Evolutionary conservation across 1,140 invertebrate species (phyloP).

Genomic region (Apis laboriosa): DNA sequence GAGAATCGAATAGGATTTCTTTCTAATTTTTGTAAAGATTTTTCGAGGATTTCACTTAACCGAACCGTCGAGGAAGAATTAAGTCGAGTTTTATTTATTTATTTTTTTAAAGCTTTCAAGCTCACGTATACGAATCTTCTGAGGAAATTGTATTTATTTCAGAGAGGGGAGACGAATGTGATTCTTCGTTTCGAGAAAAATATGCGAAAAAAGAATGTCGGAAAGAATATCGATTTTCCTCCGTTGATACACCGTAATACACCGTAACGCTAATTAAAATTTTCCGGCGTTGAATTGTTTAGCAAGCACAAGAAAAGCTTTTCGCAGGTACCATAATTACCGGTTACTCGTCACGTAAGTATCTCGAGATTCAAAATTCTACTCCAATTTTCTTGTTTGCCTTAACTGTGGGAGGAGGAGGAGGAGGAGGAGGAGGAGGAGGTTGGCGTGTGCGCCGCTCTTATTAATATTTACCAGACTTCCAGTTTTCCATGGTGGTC

Average conservation of each 20-base stretch:
- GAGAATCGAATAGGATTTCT: too few species aligned
- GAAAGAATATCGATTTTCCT: background rate
- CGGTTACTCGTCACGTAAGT: background rate
- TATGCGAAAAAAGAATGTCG: too few species aligned
- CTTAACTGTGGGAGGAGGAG: background rate
- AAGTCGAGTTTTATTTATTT: too few species aligned
- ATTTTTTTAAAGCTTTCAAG: conserved; percentile 33
- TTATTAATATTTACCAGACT: conserved; percentile 26
- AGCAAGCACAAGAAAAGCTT: background rate
- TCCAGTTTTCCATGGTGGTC: background rate
- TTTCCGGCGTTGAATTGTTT: background rate
- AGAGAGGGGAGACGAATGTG: conserved; percentile 64
- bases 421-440: background rate
- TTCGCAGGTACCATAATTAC: background rate
- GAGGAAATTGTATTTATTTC: conserved; percentile 68
- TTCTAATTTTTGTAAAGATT: too few species aligned
- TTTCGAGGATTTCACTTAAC: too few species aligned
- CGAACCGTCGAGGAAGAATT: too few species aligned
- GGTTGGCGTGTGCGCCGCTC: background rate
- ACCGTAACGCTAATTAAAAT: background rate
- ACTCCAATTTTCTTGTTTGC: conserved; percentile 20
- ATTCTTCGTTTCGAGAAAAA: background rate
- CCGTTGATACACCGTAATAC: too few species aligned
- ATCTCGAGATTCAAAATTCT: conserved; percentile 17
- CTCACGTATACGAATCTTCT: conserved; percentile 40